Conservation (phyloP, 2,797 vertebrate species). For the Siniperca obscura region DNA sequence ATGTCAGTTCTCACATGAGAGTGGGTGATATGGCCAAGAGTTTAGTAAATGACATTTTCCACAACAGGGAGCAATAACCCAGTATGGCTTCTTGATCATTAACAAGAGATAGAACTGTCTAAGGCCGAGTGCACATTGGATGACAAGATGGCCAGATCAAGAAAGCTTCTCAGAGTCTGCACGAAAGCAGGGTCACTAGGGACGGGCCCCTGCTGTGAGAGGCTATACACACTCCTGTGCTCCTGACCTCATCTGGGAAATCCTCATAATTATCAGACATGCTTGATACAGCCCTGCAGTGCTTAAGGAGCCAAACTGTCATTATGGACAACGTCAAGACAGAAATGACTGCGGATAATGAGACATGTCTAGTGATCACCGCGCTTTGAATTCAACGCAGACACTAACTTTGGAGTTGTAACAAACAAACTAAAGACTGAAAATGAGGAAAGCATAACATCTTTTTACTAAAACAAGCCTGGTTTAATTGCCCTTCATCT, state of each 20-base stretch:
- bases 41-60: not conserved
- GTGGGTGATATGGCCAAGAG: not conserved
- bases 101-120: not conserved
- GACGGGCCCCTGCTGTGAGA: not conserved
- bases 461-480: not conserved
- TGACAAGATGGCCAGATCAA: not conserved
- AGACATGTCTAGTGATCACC: not conserved
- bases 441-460: too few relatives aligned
- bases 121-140: not conserved
- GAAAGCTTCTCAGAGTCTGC: not conserved
- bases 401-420: not conserved
- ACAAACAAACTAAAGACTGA: not conserved
- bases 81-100: not conserved
- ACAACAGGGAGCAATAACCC: not conserved
- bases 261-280: not conserved
- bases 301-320: not conserved
- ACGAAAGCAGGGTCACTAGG: not conserved
- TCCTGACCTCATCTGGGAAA: constrained; percentile 6
- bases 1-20: constrained; percentile 1
- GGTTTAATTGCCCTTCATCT: not conserved
- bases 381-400: not conserved
- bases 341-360: not conserved
- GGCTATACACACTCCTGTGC: not conserved
- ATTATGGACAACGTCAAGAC: constrained; percentile 17
- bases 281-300: too few relatives aligned